Evolutionary conservation across 2,888 invertebrate genomes (phyloP).

Genomic region (Leucophenga montana): DNA sequence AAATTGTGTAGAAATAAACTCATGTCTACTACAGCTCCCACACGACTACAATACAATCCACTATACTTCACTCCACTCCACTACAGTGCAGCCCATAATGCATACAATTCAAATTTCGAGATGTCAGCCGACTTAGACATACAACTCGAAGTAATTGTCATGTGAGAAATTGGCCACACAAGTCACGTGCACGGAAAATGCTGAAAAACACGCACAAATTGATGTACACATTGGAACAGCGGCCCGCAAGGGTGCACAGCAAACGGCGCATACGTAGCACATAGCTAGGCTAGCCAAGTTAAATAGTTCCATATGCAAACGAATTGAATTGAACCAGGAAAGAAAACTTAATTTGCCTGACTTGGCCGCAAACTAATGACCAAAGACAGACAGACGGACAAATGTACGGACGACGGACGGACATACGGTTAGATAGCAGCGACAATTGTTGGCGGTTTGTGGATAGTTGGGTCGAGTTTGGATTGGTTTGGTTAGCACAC

Average conservation of each 20-base stretch:
- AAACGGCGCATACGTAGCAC: not conserved
- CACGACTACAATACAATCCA: too few species aligned
- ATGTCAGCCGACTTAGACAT: conserved; percentile 6
- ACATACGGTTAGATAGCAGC: not conserved
- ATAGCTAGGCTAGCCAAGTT: not conserved
- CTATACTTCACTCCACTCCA: too few species aligned
- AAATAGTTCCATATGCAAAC: not conserved
- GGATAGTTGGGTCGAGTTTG: not conserved
- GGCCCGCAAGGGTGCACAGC: not conserved
- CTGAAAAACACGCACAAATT: conserved; percentile 6
- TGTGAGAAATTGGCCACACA: conserved; percentile 49
- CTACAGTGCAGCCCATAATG: not conserved
- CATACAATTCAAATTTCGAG: not conserved
- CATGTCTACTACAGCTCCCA: conserved; percentile 1
- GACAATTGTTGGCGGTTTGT: conserved; percentile 20
- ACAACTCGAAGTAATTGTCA: conserved; percentile 16
- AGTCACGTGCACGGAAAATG: conserved; percentile 61
- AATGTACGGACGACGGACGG: too few species aligned
- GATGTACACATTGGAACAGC: conserved; percentile 5
- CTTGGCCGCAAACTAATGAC: conserved; percentile 35
- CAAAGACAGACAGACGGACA: conserved; percentile 13
- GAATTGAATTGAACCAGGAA: conserved; percentile 5
- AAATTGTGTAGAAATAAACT: conserved; percentile 7
- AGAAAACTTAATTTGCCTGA: conserved; percentile 29
- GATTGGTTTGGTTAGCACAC: not conserved